Base-by-base conservation (phyloP, 2,797 vertebrate genomes). In the Falco rusticolus region DNA sequence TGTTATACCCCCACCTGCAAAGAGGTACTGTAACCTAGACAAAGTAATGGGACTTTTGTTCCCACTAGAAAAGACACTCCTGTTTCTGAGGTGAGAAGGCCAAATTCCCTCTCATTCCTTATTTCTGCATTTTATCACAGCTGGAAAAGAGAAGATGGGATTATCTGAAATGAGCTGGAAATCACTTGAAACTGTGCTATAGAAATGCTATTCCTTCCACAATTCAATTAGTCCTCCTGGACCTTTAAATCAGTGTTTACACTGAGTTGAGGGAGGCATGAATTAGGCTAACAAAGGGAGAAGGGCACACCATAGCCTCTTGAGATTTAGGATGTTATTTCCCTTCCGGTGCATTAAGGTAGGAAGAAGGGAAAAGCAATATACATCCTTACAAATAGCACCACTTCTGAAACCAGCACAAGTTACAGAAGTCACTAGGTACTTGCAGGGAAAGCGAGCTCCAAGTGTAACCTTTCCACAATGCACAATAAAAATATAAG, bases 141-240 rank as follows among this genome's bases (percentile, higher is more conserved):
- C 48, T 87, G 94, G 78, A 91, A 80, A 68, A 87, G 54, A 93
- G 51, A 43, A 69, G 56, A 93, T 53, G 37, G 64, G 88, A 87
- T 97, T 96, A 93, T 68, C 66, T 70, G 43, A 97, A 97, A 97
- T 56, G 68, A 97, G 95, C 85, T 89, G 74, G 51, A 96, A 96
- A 94, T 89, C 89, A 96, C 94, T 92, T 96, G 91, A 97, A 97
- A 95, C 84, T 87, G 47, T 92, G 93, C 93, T 97, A 96, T 33
- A 96, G 93, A 97, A 96, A 97, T 96, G 95, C 92, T 96, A 93
- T 80, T 93, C 51, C 69, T 95, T 97, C 91, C 93, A 93, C 28
- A 45, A 96, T 95, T 97, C 96, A 97, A 82, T 98, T 97, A 97
- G 95, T 92, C 87, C 86, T 96, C 78, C 87, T 80, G 82, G 68